A percentile compares a stretch with the other conserved stretches of the same genome.
phyloP scores from a whole-genome alignment of 2,113 vertebrate genomes.

The Apistogramma diplotaenia region DNA sequence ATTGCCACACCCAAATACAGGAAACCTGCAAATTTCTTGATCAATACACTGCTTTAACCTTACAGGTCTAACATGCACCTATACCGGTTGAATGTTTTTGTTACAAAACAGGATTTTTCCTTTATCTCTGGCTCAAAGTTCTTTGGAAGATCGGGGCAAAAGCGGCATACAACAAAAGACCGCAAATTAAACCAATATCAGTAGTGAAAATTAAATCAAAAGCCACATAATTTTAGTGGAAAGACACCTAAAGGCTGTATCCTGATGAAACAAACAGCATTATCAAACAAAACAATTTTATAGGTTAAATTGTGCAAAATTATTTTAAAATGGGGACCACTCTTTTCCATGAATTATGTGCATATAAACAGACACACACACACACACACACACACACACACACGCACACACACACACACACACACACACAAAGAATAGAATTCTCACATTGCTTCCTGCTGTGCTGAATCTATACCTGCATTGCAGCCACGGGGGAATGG shows the following conservation, averaged over 20 bases:
- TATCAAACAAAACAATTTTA: neutral
- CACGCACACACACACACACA: constrained; percentile 1
- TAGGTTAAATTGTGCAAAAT: neutral
- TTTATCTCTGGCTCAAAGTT: no score
- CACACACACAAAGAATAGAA: neutral
- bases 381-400: neutral
- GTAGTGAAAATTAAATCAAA: neutral
- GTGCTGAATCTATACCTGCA: constrained; percentile 52
- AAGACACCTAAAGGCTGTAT: neutral
- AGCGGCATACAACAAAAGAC: neutral
- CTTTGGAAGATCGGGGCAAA: no score
- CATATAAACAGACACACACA: constrained; percentile 14
- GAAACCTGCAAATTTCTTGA: no score
- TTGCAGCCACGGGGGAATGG: constrained; percentile 43
- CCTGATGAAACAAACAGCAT: neutral
- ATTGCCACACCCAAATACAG: no score
- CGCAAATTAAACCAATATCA: neutral
- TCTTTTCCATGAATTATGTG: neutral
- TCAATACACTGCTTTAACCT: no score
- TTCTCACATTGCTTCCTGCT: constrained; percentile 30
- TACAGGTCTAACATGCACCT: no score
- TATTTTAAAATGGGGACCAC: neutral
- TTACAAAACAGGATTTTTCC: no score
- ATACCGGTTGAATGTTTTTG: no score
- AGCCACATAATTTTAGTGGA: neutral